Conservation (phyloP, 2,797 vertebrate species). For the Leucoraja ocellata region DNA sequence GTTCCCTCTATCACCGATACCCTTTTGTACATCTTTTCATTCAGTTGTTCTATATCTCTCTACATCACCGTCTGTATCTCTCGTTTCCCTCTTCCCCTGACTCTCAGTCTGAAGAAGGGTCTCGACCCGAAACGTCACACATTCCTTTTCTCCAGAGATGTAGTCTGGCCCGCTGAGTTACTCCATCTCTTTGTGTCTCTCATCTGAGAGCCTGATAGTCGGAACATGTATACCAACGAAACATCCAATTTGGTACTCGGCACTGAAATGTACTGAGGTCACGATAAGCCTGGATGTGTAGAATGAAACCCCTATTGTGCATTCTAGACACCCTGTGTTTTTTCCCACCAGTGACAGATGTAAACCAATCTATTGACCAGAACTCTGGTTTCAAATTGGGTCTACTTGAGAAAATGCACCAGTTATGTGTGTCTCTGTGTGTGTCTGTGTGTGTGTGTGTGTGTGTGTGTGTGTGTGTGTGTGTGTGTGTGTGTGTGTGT, state of each 20-base stretch:
- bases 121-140: too few relatives aligned
- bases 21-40: too few relatives aligned
- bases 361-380: conserved; percentile 35
- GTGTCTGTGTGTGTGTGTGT: conserved; percentile 12
- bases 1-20: too few relatives aligned
- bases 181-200: too few relatives aligned
- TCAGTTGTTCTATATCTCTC: too few relatives aligned
- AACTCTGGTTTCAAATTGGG: conserved; percentile 35
- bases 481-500: conserved; percentile 18
- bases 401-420: conserved; percentile 26
- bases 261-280: neutral
- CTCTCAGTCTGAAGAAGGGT: too few relatives aligned
- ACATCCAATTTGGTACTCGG: conserved; percentile 16
- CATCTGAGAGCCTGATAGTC: neutral
- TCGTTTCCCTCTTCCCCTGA: too few relatives aligned
- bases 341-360: conserved; percentile 22
- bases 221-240: neutral
- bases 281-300: neutral
- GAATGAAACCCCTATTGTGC: neutral
- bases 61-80: too few relatives aligned
- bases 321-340: neutral
- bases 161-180: too few relatives aligned
- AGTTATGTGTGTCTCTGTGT: neutral
- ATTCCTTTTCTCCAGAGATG: too few relatives aligned
- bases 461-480: conserved; percentile 13